Percentiles rank a stretch among this genome's conserved stretches.
Evolutionary conservation across 2,113 vertebrate species (phyloP).

Genomic region (Oophaga pumilio): DNA sequence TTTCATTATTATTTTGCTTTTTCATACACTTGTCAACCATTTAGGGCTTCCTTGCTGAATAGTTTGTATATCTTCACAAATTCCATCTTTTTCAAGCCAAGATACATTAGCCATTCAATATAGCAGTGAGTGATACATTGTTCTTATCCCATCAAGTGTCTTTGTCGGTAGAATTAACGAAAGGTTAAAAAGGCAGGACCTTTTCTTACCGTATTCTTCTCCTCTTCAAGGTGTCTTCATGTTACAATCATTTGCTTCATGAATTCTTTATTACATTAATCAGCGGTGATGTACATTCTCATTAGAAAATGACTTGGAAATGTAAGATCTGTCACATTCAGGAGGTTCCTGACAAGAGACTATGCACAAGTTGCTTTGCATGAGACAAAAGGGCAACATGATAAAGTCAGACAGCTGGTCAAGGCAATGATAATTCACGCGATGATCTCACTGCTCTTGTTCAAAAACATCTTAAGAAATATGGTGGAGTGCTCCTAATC

Average conservation of each 20-base stretch:
- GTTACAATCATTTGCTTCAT: slow-evolving; percentile 72
- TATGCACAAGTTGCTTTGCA: slow-evolving; percentile 60
- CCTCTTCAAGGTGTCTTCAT: slow-evolving; percentile 70
- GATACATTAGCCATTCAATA: not conserved
- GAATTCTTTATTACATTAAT: slow-evolving; percentile 78
- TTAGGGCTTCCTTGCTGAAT: not conserved
- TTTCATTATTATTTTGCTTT: no score
- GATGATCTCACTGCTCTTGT: not conserved
- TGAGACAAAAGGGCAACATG: not conserved
- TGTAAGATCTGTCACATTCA: slow-evolving; percentile 69
- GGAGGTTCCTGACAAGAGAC: slow-evolving; percentile 63
- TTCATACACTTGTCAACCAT: no score
- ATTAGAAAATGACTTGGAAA: slow-evolving; percentile 72
- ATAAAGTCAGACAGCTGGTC: not conserved
- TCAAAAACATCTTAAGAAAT: not conserved
- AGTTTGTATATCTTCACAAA: not conserved
- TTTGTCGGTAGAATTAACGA: slow-evolving; percentile 67
- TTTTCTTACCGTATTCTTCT: slow-evolving; percentile 65
- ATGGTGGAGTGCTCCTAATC: not conserved
- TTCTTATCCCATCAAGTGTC: slow-evolving; percentile 57
- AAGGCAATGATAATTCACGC: not conserved
- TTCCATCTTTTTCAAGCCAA: not conserved
- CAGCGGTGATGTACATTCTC: slow-evolving; percentile 70
- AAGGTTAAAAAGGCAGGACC: slow-evolving; percentile 66
- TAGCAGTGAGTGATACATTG: not conserved